Evolutionary conservation across 2,797 vertebrate species (phyloP), one percentile per base, ranked within the genome.

Genomic region (Sebastes minor): DNA sequence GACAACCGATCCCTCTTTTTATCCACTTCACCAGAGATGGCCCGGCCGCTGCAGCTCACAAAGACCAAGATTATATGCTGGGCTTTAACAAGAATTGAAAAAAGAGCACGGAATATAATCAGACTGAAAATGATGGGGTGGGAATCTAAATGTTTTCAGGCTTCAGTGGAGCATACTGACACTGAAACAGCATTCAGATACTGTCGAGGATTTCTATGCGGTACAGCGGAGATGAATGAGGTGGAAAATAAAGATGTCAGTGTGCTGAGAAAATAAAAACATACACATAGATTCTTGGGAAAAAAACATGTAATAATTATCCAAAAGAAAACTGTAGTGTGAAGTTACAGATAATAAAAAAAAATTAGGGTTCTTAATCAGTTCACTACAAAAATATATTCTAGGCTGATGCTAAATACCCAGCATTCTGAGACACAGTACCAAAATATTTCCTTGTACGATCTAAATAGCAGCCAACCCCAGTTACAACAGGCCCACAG

Each of bases 341-440:
- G 87, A 95, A 86, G 85, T 91, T 94, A 95, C 90, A 94, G 89
- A 90, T 88, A 80, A 90, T 88, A 80, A 90, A 82, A 83, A 53
- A 80, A 93, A 92, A 92, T 90, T 85, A 91, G 88, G 81, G 85
- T 95, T 94, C 87, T 92, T 86, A 89, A 95, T 95, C 90, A 94
- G 73, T 92, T 94, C 86, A 91, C 95, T 96, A 96, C 93, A 96
- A 96, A 96, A 96, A 96, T 96, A 96, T 94, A 95, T 94, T 96
- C 94, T 94, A 95, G 85, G 87, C 67, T 92, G 91, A 94, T 91
- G 90, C 92, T 92, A 93, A 93, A 93, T 85, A 91, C 87, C 91
- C 93, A 92, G 94, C 91, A 95, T 94, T 94, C 88, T 93, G 80
- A 90, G 91, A 96, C 86, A 94, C 85, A 90, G 95, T 96, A 96